These are phyloP conservation scores for Microplitis mediator DNA, from an alignment of 1,140 invertebrate species.

Conservation along the genomic window DNA sequence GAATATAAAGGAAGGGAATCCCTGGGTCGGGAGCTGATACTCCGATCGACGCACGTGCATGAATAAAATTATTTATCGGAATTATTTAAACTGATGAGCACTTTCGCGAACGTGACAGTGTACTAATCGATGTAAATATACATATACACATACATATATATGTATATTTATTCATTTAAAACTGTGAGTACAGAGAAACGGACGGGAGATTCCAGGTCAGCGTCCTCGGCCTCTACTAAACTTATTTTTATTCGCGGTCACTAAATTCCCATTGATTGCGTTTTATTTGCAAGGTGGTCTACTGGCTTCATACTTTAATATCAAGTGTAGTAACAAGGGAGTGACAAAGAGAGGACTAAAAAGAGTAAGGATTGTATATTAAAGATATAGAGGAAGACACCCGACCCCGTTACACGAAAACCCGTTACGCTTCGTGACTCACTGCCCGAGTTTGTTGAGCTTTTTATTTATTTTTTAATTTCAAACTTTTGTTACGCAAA, in stretches of 20 bases:
- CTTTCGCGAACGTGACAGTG: no score
- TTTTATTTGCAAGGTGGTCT: neutral
- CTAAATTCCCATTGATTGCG: constrained; percentile 37
- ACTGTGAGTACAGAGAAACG: no score
- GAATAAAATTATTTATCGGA: neutral
- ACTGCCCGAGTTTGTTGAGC: constrained; percentile 14
- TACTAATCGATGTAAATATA: no score
- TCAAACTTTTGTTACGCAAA: neutral
- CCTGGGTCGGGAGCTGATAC: no score
- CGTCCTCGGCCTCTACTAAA: constrained; percentile 42
- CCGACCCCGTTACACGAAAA: constrained; percentile 55
- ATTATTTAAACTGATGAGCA: no score
- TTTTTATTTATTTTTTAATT: constrained; percentile 2
- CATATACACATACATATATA: neutral
- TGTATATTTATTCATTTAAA: neutral
- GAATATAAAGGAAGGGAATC: neutral
- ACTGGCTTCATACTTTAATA: neutral
- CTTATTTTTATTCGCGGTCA: constrained; percentile 43
- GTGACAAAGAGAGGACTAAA: no score
- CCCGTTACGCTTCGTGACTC: constrained; percentile 46
- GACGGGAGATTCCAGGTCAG: constrained; percentile 55
- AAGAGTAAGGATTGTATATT: neutral
- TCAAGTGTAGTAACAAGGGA: no score
- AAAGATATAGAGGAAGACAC: neutral
- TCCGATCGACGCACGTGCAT: no score